Evolutionary conservation across 2,113 vertebrate genomes (phyloP).

Genomic region (Stigmatopora nigra): DNA sequence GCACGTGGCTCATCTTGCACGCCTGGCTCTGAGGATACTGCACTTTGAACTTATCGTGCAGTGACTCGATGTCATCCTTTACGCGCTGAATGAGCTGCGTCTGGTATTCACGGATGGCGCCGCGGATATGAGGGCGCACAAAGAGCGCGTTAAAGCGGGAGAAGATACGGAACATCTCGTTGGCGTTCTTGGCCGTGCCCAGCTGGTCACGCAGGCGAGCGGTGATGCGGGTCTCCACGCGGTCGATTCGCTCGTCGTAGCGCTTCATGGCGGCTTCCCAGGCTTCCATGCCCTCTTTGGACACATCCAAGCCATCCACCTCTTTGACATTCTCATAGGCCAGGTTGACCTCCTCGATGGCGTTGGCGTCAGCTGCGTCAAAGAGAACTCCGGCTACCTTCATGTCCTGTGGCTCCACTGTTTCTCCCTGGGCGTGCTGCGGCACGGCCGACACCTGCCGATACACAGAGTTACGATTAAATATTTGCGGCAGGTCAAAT

Average conservation of each 20-base stretch:
- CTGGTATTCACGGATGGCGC: conserved; percentile 96
- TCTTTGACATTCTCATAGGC: conserved; percentile 99
- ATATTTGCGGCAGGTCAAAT: too few relatives aligned
- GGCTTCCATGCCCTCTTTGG: conserved; percentile 95
- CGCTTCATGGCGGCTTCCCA: conserved; percentile 98
- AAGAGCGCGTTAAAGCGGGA: conserved; percentile 97
- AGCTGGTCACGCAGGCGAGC: conserved; percentile 93
- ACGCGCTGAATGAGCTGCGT: conserved; percentile 95
- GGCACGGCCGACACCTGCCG: conserved; percentile 85
- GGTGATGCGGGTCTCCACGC: conserved; percentile 96
- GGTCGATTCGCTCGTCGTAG: conserved; percentile 93
- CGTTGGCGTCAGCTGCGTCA: conserved; percentile 94
- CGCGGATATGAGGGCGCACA: conserved; percentile 93
- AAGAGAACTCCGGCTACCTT: conserved; percentile 95
- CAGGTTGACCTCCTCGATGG: conserved; percentile 96
- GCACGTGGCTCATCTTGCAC: conserved; percentile 97
- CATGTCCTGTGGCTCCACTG: conserved; percentile 88
- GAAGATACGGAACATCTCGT: conserved; percentile 99
- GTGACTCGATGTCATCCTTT: conserved; percentile 94
- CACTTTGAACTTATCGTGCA: conserved; percentile 98
- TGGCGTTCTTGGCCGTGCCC: conserved; percentile 96
- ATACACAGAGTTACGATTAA: not conserved
- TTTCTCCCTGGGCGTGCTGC: conserved; percentile 89
- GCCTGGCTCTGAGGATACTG: conserved; percentile 98
- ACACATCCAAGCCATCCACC: conserved; percentile 93